These are phyloP conservation scores for Rhipidura dahli DNA, from an alignment of 2,113 vertebrate species.

Conservation along the genomic window DNA sequence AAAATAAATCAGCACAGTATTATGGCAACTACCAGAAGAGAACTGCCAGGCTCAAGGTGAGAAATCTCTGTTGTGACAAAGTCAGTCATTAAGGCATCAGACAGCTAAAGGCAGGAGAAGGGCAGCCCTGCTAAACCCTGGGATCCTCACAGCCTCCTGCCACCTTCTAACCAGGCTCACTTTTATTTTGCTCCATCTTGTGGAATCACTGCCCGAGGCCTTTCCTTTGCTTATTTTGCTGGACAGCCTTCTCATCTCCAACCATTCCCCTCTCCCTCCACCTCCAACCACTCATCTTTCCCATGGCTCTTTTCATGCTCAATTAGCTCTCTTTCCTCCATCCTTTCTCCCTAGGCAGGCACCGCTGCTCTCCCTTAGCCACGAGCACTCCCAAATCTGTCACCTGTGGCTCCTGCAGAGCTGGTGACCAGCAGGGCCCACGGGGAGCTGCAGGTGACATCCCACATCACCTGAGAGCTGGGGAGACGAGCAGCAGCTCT, in stretches of 20 bases:
- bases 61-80: neutral
- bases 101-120: neutral
- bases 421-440: neutral
- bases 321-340: neutral
- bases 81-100: neutral
- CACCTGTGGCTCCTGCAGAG: neutral
- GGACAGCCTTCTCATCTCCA: neutral
- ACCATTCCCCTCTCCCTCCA: neutral
- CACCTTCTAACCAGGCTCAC: neutral
- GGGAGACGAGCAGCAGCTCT: neutral
- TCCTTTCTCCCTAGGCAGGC: neutral
- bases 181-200: neutral
- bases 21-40: neutral
- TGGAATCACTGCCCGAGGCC: neutral
- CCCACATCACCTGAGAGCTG: neutral
- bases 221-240: neutral
- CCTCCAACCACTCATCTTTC: neutral
- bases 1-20: neutral
- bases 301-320: neutral
- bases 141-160: neutral
- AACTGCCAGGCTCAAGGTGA: neutral
- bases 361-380: neutral
- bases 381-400: neutral
- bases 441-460: neutral
- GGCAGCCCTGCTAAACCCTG: neutral